A percentile compares a stretch with the other conserved stretches of the same genome.
Evolutionary conservation across 2,113 vertebrate species (phyloP).

Genomic region (Syngnathoides biaculeatus): DNA sequence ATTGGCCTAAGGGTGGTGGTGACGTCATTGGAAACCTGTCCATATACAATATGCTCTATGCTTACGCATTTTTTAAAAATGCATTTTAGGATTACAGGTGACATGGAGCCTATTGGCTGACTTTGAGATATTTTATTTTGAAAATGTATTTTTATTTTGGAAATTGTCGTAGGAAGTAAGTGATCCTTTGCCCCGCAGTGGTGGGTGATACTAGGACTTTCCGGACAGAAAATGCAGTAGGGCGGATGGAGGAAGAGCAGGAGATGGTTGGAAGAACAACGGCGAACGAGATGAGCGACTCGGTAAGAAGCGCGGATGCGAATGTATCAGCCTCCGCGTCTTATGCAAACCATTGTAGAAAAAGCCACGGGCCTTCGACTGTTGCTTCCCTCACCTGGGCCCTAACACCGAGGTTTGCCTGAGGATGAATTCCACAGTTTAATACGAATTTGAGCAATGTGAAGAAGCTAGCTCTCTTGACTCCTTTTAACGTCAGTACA

Average conservation of each 20-base stretch:
- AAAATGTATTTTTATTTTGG: neutral
- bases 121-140: too few species aligned
- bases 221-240: conserved; percentile 60
- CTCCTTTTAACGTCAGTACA: neutral
- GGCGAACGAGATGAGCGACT: conserved; percentile 46
- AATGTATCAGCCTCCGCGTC: conserved; percentile 41
- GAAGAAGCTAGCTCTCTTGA: neutral
- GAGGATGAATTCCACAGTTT: neutral
- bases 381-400: conserved; percentile 15
- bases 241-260: conserved; percentile 62
- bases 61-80: too few species aligned
- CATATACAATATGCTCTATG: too few species aligned
- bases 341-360: conserved; percentile 28
- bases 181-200: neutral
- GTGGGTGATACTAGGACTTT: conserved; percentile 8
- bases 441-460: neutral
- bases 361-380: conserved; percentile 28
- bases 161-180: neutral
- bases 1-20: too few species aligned
- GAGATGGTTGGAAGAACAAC: conserved; percentile 55
- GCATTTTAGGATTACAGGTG: too few species aligned
- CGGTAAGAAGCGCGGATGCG: conserved; percentile 56
- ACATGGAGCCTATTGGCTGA: too few species aligned
- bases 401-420: conserved; percentile 11
- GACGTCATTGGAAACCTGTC: too few species aligned